Evolutionary conservation across 2,113 vertebrate species (phyloP).

Genomic region (Phrynosoma blainvillii): DNA sequence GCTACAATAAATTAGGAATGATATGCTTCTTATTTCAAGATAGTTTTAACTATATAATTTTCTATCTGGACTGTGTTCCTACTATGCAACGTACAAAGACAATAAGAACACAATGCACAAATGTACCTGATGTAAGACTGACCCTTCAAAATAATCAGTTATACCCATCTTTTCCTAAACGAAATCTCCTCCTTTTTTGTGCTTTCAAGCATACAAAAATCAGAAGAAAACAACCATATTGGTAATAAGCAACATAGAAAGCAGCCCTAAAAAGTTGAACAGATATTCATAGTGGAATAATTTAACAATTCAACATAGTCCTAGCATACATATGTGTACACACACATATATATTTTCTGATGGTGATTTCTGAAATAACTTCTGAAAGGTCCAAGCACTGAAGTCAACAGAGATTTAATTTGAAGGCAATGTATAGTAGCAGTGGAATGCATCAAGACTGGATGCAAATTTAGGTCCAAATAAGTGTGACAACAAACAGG

Average conservation of each 20-base stretch:
- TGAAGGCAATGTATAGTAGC: not conserved
- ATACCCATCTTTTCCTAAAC: not conserved
- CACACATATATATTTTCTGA: no score
- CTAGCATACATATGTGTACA: no score
- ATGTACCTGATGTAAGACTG: not conserved
- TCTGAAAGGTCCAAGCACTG: not conserved
- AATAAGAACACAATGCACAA: not conserved
- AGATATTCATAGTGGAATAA: not conserved
- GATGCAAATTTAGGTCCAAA: not conserved
- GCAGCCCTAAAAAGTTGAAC: not conserved
- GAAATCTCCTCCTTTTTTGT: not conserved
- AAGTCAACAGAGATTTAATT: constrained; percentile 12
- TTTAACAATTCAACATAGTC: not conserved
- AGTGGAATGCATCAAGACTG: not conserved
- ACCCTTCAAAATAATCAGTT: not conserved
- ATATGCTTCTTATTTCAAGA: not conserved
- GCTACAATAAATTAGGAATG: not conserved
- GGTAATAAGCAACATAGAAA: not conserved
- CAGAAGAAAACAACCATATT: not conserved
- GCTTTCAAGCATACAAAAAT: not conserved
- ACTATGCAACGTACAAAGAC: not conserved
- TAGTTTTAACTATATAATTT: not conserved
- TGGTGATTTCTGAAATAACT: not conserved
- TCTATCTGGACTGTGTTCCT: not conserved
- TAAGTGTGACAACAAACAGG: not conserved